Evolutionary conservation across 2,797 vertebrate species (phyloP), one percentile per base, ranked within the genome.

Genomic region (Malurus splendens): DNA sequence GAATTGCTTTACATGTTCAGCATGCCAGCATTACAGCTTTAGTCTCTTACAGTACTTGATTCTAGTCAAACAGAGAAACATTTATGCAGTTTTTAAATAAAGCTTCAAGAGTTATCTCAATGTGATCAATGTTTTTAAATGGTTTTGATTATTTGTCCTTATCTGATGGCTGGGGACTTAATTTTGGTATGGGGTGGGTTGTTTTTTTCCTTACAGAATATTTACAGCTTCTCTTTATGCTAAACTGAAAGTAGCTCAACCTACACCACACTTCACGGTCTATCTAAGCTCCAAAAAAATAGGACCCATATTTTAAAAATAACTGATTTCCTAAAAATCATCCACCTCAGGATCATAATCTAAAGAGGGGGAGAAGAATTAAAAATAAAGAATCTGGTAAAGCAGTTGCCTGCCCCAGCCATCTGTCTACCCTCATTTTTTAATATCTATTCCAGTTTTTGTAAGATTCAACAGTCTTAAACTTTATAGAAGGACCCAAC

Each of bases 1-100:
- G 93, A 96, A 96, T 68, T 1, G 89, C 73, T 95, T 91, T 92
- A 94, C 72, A 95, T 71, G 90, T 90, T 94, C 88, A 94, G 84
- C 89, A 96, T 76, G 91, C 76, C 74, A 62, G 36, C 62, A 89
- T 50, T 59, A 77, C 38, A 90, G 70, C 70, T 89, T 91, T 20
- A 90, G 59, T 47, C 67, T 68, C 41, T 84, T 33, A 75, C 32
- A 80, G 13, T 18, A 61, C 24, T 70, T 75, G 10, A 45, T 36
- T 45, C 71, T 81, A 85, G 78, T 7, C 7, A 3, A 68, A 32
- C 38, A 75, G 38, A 87, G 48, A 80, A 82, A 93, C 59, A 74
- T 52, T 66, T 62, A 70, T 12, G 33, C 64, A 59, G 4, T 51
- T 74, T 80, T 79, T 54, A 76, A 85, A 70, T 30, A 62, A 72